Conservation (phyloP, 2,888 invertebrate genomes). For the Hyposoter dolosus region DNA sequence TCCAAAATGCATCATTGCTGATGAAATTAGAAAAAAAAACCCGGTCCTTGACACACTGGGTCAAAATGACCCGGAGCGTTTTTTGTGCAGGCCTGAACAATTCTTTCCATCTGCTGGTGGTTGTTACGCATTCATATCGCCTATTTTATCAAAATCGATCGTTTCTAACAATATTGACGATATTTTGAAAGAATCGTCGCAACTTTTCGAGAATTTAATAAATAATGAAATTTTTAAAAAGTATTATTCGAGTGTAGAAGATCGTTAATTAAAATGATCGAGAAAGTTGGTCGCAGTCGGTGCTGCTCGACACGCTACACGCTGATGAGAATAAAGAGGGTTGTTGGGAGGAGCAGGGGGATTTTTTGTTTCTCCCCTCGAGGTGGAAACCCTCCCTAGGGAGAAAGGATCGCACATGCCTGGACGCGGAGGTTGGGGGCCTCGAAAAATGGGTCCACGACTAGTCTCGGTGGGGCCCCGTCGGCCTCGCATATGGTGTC, state of each 20-base stretch:
- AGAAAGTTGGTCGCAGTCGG: constrained; percentile 31
- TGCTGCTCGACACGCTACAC: constrained; percentile 24
- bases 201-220: too few relatives aligned
- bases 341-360: constrained; percentile 8
- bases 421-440: constrained; percentile 75
- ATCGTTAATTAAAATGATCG: constrained; percentile 13
- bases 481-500: constrained; percentile 81
- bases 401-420: constrained; percentile 76
- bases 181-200: not conserved
- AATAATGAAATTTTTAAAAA: not conserved
- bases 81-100: too few relatives aligned
- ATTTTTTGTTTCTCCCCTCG: constrained; percentile 51
- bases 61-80: too few relatives aligned
- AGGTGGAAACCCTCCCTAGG: constrained; percentile 44
- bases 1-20: too few relatives aligned
- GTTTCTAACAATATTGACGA: not conserved
- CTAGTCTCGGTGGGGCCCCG: constrained; percentile 84
- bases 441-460: constrained; percentile 82
- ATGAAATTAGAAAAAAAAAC: too few relatives aligned
- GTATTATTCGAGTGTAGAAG: not conserved
- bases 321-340: constrained; percentile 40
- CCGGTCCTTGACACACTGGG: too few relatives aligned
- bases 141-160: not conserved
- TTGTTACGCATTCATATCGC: too few relatives aligned
- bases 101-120: too few relatives aligned